Evolutionary conservation across 2,113 vertebrate species (phyloP).

Genomic region (Polypterus senegalus): DNA sequence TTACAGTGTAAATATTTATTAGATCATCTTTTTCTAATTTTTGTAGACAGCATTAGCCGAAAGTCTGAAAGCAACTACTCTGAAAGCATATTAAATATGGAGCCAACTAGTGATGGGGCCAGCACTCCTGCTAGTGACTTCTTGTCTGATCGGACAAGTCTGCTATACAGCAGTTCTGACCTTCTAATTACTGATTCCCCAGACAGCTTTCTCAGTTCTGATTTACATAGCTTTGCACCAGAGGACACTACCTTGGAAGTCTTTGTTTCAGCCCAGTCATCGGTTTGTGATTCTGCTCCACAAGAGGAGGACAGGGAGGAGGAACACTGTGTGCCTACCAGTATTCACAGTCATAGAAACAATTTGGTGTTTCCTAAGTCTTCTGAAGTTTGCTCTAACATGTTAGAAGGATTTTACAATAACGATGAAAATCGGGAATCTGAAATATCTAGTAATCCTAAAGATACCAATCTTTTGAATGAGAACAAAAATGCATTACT

Average conservation of each 20-base stretch:
- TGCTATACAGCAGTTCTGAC: slow-evolving; percentile 51
- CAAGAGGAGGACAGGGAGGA: slow-evolving; percentile 14
- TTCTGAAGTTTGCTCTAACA: too few relatives aligned
- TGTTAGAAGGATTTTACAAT: too few relatives aligned
- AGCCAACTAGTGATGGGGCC: slow-evolving; percentile 44
- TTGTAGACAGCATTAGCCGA: slow-evolving; percentile 25
- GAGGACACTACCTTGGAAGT: slow-evolving; percentile 32
- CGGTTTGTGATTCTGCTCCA: slow-evolving; percentile 17
- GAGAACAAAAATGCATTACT: too few relatives aligned
- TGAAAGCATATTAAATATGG: slow-evolving; percentile 40
- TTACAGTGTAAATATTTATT: too few relatives aligned
- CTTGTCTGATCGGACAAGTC: slow-evolving; percentile 48
- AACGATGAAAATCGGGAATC: too few relatives aligned
- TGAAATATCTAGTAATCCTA: too few relatives aligned
- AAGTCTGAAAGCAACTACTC: slow-evolving; percentile 48
- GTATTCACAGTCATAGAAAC: too few relatives aligned
- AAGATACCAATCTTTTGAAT: too few relatives aligned
- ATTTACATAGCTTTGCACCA: slow-evolving; percentile 22
- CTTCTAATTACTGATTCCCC: slow-evolving; percentile 47
- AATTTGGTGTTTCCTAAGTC: too few relatives aligned
- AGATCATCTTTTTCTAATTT: too few relatives aligned
- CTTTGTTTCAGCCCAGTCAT: slow-evolving; percentile 37
- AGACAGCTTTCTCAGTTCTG: slow-evolving; percentile 36
- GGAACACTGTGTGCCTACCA: too few relatives aligned
- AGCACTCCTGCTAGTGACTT: slow-evolving; percentile 53